These are phyloP conservation scores for Drosophila tropicalis DNA, from an alignment of 1,140 invertebrate genomes.

Conservation along the genomic window DNA sequence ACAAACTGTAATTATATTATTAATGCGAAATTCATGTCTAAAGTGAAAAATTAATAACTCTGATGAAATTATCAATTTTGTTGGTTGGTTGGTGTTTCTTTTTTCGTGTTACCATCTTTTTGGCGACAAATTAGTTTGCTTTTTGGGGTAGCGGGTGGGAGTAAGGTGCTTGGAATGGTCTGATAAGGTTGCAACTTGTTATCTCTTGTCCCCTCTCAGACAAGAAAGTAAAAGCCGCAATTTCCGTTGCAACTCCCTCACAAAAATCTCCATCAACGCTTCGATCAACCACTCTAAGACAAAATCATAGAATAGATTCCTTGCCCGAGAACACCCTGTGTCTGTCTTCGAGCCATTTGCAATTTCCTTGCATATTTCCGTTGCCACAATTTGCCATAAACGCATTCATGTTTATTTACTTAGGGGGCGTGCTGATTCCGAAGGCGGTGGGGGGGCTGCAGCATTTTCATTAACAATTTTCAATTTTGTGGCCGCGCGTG, in stretches of 20 bases:
- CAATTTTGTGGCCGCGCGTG: conserved; percentile 62
- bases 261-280: conserved; percentile 23
- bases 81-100: conserved; percentile 2
- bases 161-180: too few species aligned
- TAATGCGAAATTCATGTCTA: conserved; percentile 73
- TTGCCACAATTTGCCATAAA: conserved; percentile 54
- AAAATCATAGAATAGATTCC: conserved; percentile 19
- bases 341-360: conserved; percentile 66
- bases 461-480: conserved; percentile 74
- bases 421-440: not conserved
- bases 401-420: conserved; percentile 64
- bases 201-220: not conserved
- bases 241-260: conserved; percentile 52
- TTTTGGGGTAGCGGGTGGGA: not conserved
- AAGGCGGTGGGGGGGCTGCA: not conserved
- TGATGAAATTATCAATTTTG: conserved; percentile 50
- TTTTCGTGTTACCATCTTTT: not conserved
- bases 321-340: conserved; percentile 21
- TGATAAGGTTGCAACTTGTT: not conserved
- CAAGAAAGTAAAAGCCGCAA: conserved; percentile 48
- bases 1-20: conserved; percentile 70
- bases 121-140: conserved; percentile 14
- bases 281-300: conserved; percentile 16
- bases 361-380: conserved; percentile 80
- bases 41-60: conserved; percentile 60